phyloP scores from a whole-genome alignment of 2,797 vertebrate genomes.

The Pangasius krempfi region DNA sequence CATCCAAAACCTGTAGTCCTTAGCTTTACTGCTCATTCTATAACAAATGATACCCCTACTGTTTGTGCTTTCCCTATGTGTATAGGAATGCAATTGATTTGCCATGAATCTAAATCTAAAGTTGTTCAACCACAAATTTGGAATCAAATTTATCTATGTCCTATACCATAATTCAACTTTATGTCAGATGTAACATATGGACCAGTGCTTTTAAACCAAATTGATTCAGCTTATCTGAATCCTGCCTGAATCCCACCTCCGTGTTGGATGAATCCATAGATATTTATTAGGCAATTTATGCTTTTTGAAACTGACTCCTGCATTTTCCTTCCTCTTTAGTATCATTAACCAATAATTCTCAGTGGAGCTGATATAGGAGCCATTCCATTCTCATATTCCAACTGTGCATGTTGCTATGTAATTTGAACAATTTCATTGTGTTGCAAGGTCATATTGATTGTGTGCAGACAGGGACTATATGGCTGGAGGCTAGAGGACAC shows the following conservation, averaged over 20 bases:
- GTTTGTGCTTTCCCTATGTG: background rate
- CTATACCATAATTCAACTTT: background rate
- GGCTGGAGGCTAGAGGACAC: constrained; percentile 10
- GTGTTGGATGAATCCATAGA: constrained; percentile 17
- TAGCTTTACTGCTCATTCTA: background rate
- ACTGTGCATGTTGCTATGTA: background rate
- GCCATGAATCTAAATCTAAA: background rate
- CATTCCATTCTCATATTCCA: background rate
- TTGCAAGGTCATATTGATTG: constrained; percentile 15
- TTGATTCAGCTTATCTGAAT: constrained; percentile 28
- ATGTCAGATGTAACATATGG: background rate
- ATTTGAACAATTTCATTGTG: constrained; percentile 13
- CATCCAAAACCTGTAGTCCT: background rate
- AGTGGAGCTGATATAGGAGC: background rate
- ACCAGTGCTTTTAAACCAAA: constrained; percentile 7
- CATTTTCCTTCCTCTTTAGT: background rate
- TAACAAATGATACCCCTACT: background rate
- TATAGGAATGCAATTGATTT: background rate
- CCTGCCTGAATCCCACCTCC: constrained; percentile 2
- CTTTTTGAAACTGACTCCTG: background rate
- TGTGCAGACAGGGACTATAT: background rate
- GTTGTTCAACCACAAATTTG: background rate
- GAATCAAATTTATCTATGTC: background rate
- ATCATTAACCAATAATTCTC: background rate
- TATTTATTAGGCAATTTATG: constrained; percentile 5